Conservation (phyloP, 2,888 invertebrate genomes). For the Philhelius pedissequus region DNA sequence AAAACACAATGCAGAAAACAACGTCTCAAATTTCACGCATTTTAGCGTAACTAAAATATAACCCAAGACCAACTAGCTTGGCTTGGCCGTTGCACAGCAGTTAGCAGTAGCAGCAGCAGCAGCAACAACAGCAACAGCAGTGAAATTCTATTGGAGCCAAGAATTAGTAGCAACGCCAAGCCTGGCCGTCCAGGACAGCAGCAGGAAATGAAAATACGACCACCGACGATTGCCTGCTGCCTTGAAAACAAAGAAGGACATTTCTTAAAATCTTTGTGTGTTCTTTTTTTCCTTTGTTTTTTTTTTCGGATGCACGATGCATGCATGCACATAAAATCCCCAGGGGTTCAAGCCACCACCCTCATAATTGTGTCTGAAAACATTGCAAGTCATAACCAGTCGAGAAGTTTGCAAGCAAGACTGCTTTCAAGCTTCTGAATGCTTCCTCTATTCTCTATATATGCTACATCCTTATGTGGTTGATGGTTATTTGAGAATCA, state of each 20-base stretch:
- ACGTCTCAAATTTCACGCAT: slow-evolving; percentile 67
- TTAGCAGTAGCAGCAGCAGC: neutral
- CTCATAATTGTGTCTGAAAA: slow-evolving; percentile 6
- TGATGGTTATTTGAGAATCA: slow-evolving; percentile 38
- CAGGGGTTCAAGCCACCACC: neutral
- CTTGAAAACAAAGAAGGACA: slow-evolving; percentile 52
- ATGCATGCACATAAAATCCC: slow-evolving; percentile 46
- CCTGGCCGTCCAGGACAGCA: neutral
- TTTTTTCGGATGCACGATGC: slow-evolving; percentile 53
- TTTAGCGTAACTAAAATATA: slow-evolving; percentile 28
- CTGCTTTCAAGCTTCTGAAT: slow-evolving; percentile 36
- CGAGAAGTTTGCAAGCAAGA: neutral
- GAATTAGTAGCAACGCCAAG: slow-evolving; percentile 41
- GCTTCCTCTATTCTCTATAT: slow-evolving; percentile 2
- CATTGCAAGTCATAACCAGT: slow-evolving; percentile 55
- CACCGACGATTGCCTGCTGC: slow-evolving; percentile 10
- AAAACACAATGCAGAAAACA: slow-evolving; percentile 51
- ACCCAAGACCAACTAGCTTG: neutral
- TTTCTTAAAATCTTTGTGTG: slow-evolving; percentile 33
- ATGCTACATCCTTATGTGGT: neutral
- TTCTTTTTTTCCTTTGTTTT: neutral
- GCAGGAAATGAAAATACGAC: neutral
- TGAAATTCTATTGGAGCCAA: neutral
- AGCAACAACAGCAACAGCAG: neutral
- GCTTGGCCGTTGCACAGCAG: neutral